These are phyloP conservation scores for Corydoras sp. DNA, from an alignment of 2,113 vertebrate genomes.

Conservation along the genomic window DNA sequence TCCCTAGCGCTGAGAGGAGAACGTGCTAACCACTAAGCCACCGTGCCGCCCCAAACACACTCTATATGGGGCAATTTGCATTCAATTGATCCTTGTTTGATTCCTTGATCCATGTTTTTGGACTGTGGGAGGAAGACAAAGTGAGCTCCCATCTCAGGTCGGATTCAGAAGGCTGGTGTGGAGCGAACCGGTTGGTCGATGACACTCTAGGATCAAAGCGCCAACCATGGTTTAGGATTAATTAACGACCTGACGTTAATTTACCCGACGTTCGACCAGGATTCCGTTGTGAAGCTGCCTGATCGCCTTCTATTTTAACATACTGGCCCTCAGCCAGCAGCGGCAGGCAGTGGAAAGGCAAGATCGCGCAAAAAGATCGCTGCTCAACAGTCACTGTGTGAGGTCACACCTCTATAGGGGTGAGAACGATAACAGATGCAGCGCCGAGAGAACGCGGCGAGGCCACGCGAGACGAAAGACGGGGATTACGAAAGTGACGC, in stretches of 20 bases:
- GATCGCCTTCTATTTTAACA: not conserved
- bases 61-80: too few relatives aligned
- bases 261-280: conserved; percentile 45
- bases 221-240: conserved; percentile 16
- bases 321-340: not conserved
- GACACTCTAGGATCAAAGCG: conserved; percentile 33
- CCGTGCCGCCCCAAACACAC: too few relatives aligned
- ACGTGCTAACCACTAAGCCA: too few relatives aligned
- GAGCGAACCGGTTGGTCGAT: conserved; percentile 39
- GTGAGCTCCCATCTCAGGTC: not conserved
- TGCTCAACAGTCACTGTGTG: conserved; percentile 29
- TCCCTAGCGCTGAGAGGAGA: too few relatives aligned
- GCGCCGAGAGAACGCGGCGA: conserved; percentile 36
- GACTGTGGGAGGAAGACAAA: not conserved
- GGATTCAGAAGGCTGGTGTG: not conserved
- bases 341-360: not conserved
- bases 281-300: not conserved
- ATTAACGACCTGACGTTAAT: too few relatives aligned
- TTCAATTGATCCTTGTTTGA: too few relatives aligned
- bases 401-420: conserved; percentile 38
- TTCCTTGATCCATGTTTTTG: too few relatives aligned
- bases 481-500: conserved; percentile 19
- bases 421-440: conserved; percentile 46
- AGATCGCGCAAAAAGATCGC: conserved; percentile 14
- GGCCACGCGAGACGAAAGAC: conserved; percentile 9